Percentiles rank a stretch among this genome's conserved stretches.
phyloP scores from a whole-genome alignment of 2,797 vertebrate genomes.

The Dryobates pubescens region DNA sequence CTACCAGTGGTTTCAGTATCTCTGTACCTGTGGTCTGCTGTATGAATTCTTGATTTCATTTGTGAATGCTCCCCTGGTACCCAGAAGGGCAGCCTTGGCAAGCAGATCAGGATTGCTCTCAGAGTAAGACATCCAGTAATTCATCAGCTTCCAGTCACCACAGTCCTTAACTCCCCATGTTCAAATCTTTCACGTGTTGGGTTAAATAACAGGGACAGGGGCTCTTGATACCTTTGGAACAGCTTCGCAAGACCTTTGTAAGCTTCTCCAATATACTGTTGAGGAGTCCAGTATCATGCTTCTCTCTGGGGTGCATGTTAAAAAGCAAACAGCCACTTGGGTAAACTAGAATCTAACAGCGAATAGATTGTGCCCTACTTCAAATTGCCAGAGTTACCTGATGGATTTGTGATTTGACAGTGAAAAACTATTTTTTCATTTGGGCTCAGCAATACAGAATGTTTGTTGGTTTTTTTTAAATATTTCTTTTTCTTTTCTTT shows the following conservation, averaged over 20 bases:
- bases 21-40: not conserved
- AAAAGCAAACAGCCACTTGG: not conserved
- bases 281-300: not conserved
- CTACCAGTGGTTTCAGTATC: not conserved
- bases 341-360: not conserved
- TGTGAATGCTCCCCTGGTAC: not conserved
- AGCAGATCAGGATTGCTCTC: not conserved
- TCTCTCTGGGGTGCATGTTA: not conserved
- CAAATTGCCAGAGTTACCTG: not conserved
- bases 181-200: rapidly evolving
- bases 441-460: not conserved
- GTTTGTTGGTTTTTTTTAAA: too few species aligned
- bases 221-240: not conserved
- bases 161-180: not conserved
- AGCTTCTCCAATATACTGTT: not conserved
- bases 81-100: not conserved
- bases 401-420: not conserved
- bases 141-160: not conserved
- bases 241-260: not conserved
- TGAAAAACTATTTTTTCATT: not conserved
- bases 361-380: not conserved
- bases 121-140: not conserved
- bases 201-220: not conserved
- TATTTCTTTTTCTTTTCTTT: not conserved
- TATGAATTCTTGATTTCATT: not conserved